Evolutionary conservation across 1,140 invertebrate genomes (phyloP).

Genomic region (Hyposmocoma kahamanoa): DNA sequence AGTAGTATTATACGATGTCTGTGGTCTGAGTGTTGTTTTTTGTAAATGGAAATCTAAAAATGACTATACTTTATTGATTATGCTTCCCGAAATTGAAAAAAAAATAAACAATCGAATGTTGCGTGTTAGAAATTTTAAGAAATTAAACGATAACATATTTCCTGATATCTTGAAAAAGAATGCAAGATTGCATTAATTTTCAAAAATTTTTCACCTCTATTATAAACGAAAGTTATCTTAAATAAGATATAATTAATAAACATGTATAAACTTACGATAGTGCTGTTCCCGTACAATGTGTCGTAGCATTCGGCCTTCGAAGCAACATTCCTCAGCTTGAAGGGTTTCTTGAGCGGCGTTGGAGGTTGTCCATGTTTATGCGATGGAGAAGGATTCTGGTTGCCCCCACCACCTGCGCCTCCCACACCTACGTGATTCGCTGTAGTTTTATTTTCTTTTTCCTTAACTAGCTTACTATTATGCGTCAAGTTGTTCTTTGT

Average conservation of each 20-base stretch:
- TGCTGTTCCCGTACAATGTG: constrained; percentile 54
- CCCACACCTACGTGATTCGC: constrained; percentile 42
- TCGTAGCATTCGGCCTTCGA: constrained; percentile 64
- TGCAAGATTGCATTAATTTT: too few species aligned
- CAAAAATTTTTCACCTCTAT: too few species aligned
- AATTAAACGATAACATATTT: too few species aligned
- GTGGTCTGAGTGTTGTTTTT: too few species aligned
- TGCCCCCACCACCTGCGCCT: constrained; percentile 18
- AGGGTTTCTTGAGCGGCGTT: constrained; percentile 62
- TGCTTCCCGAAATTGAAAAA: too few species aligned
- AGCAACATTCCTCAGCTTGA: constrained; percentile 60
- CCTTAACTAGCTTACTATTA: constrained; percentile 47
- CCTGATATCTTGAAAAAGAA: too few species aligned
- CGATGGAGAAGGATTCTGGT: constrained; percentile 41
- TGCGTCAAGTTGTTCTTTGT: constrained; percentile 69
- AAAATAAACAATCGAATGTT: too few species aligned
- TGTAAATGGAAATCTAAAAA: too few species aligned
- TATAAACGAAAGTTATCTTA: too few species aligned
- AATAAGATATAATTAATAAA: constrained; percentile 4
- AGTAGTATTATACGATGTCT: too few species aligned
- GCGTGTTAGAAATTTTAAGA: too few species aligned
- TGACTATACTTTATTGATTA: too few species aligned
- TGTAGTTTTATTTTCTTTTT: constrained; percentile 48
- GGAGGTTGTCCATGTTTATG: constrained; percentile 42
- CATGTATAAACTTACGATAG: constrained; percentile 43